Conservation (phyloP, 2,113 vertebrate species). For the Oenanthe oenanthe region DNA sequence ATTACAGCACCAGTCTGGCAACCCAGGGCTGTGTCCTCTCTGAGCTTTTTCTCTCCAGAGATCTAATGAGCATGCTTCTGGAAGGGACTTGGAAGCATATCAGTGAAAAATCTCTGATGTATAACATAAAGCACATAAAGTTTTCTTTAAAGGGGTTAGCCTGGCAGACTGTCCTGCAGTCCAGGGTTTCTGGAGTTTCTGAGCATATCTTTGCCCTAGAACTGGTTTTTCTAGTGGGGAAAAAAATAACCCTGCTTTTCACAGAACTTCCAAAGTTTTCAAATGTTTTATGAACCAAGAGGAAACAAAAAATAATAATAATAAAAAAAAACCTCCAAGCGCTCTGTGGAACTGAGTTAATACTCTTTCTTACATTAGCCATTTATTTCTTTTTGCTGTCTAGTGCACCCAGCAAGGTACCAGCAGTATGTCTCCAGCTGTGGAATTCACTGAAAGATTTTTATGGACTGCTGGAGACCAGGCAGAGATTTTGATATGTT, state of each 20-base stretch:
- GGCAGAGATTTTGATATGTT: not conserved
- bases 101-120: not conserved
- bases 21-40: not conserved
- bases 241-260: not conserved
- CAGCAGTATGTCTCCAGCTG: not conserved
- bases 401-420: not conserved
- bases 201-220: not conserved
- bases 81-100: not conserved
- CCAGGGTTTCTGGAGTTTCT: not conserved
- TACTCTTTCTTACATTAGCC: not conserved
- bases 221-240: not conserved
- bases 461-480: not conserved
- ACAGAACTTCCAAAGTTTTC: not conserved
- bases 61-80: not conserved
- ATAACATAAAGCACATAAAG: not conserved
- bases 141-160: not conserved
- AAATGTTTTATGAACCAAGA: not conserved
- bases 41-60: not conserved
- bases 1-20: not conserved
- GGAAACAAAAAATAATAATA: not conserved
- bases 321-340: not conserved
- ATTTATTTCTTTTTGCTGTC: not conserved
- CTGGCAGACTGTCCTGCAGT: not conserved
- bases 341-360: not conserved
- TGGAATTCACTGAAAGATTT: not conserved